Base-by-base conservation (phyloP, 2,888 invertebrate species). In the Drosophila nigritarsus region DNA sequence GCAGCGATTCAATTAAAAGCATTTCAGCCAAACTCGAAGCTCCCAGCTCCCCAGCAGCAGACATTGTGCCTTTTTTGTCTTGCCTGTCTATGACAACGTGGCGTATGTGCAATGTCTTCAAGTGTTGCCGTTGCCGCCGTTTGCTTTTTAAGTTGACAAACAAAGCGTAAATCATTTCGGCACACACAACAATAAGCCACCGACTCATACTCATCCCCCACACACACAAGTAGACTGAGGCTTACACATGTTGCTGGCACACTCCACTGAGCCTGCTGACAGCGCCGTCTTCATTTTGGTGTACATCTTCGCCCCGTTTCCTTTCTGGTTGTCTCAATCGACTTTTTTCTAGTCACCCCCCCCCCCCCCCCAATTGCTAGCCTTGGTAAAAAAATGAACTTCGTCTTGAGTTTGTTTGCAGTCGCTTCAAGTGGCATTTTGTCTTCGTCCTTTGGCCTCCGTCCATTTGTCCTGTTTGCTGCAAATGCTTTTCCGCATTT, bases 101-200 rank as follows among this genome's bases (percentile, higher is more conserved):
- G 67, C 88, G 83, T 82, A 80, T 84, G 87, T 82, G 88, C 64
- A 70, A 83, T 64, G 82, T 77, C 80, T 80, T 79, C 65, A 73
- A 76, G 77, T 70, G 70, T 62, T 70, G 63, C 76, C 59, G 70
- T 70, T 78, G 78, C 71, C 71, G 68, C 65, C 80, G 77, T 78
- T 87, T 87, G 89, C 84, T 87, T 89, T 87, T 89, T 87, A 89
- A 87, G 89, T 89, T 83, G 89, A 75, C 87, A 87, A 87, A 89
- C 87, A 87, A 87, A 89, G 89, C 87, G 89, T 89, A 87, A 87
- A 87, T 87, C 89, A 87, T 87, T 89, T 87, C 80, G 78, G 75
- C 87, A 85, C 89, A 83, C 76, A 85, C 76, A 81, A 85, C 70
- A 78, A 79, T 77, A 84, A 82, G 75, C 84, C 84, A 66, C 82